Base-by-base conservation (phyloP, 2,113 vertebrate species). In the Condylura cristata region DNA sequence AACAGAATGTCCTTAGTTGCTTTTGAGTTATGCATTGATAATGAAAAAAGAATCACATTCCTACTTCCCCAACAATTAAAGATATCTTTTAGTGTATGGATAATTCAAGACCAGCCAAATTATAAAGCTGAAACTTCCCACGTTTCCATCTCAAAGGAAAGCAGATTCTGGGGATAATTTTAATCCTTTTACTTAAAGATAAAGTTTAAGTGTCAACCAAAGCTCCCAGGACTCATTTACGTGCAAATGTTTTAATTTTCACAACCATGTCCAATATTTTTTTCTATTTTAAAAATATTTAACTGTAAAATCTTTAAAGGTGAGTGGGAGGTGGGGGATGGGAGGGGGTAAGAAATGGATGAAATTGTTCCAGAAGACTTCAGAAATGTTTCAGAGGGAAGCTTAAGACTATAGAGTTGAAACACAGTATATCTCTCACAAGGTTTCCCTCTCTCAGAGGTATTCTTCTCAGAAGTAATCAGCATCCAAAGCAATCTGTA, bases 11-110 rank as follows among this genome's bases (percentile, higher is more conserved):
- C 11, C 60, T 88, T 79, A 41, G 60, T 32, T 91, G n/a, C 83
- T 76, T 85, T 41, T 41, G 86, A 92, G 71, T 74, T 72, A 76
- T 91, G 81, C 32, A 87, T 78, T 46, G n/a, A 56, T 93, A 96
- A 95, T 87, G 56, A 84, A 78, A 79, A 86, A 78, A 65, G 66
- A 81, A 80, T 75, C 79, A 39, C 68, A 37, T 92, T 94, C 82
- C 41, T 76, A 80, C 37, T 89, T 96, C 91, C 75, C 80, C 34
- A 94, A 79, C 30, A 94, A 91, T 78, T 94, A 88, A 95, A 53
- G 89, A 37, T 61, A 83, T 93, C 41, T 72, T 68, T 96, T 78
- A 46, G 9, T 71, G 53, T 44, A 80, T 83, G 22, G 61, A 72
- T 76, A 83, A 93, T 60, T 86, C 79, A 94, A 84, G 61, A 3